A percentile compares a stretch with the other conserved stretches of the same genome.
Evolutionary conservation across 2,797 vertebrate genomes (phyloP).

Genomic region (Catharus ustulatus): DNA sequence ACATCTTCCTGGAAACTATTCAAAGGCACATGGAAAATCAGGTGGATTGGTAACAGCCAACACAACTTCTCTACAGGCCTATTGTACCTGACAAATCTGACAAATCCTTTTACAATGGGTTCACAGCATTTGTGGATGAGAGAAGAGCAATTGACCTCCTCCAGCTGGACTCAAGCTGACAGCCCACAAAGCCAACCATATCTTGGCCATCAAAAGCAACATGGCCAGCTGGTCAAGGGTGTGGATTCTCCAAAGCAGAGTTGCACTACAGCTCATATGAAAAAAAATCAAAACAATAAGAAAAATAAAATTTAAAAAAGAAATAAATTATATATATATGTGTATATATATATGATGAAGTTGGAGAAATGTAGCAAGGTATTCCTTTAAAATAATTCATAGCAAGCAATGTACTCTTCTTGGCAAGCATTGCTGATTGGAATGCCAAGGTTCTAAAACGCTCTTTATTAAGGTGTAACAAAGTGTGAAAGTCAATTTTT

Average conservation of each 20-base stretch:
- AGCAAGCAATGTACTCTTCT: background rate
- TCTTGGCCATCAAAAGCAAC: background rate
- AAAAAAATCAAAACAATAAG: too few species aligned
- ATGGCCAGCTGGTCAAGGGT: fast-evolving
- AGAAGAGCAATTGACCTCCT: background rate
- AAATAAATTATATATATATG: too few species aligned
- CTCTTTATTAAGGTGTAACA: constrained; percentile 28
- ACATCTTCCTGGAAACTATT: background rate
- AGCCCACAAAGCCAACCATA: background rate
- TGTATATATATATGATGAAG: background rate
- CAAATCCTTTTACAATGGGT: background rate
- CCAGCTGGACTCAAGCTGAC: background rate
- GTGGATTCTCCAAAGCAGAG: fast-evolving
- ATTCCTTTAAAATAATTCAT: background rate
- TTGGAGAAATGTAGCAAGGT: background rate
- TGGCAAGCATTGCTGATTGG: background rate
- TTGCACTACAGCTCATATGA: background rate
- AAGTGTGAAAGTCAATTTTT: constrained; percentile 18
- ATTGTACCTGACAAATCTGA: background rate
- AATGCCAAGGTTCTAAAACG: background rate
- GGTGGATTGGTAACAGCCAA: background rate
- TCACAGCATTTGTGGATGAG: background rate
- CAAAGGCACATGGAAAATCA: background rate
- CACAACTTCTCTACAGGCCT: fast-evolving
- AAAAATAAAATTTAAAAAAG: too few species aligned